A percentile compares a stretch with the other conserved stretches of the same genome.
phyloP scores from a whole-genome alignment of 2,888 invertebrate genomes.

The Mermis nigrescens region DNA sequence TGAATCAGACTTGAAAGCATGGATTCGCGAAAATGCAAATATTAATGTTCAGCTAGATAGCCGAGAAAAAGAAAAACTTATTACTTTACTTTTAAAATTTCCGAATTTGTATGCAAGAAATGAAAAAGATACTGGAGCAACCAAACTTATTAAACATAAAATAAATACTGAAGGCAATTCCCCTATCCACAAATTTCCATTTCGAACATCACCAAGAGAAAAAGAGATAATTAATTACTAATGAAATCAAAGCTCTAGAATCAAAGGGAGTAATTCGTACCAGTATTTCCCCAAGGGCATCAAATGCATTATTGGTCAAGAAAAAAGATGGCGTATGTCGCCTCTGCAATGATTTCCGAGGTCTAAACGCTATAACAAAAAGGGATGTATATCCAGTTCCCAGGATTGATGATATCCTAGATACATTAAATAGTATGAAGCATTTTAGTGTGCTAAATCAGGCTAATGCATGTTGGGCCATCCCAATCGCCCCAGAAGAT shows the following conservation, averaged over 20 bases:
- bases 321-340: background rate
- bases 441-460: background rate
- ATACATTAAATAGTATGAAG: background rate
- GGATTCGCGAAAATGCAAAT: too few relatives aligned
- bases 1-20: too few relatives aligned
- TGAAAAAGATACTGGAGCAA: background rate
- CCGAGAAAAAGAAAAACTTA: too few relatives aligned
- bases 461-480: conserved; percentile 4
- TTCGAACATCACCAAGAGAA: background rate
- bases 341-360: background rate
- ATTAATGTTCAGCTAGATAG: too few relatives aligned
- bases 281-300: background rate
- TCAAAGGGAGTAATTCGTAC: background rate
- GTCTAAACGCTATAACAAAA: background rate
- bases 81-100: too few relatives aligned
- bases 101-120: background rate
- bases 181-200: background rate
- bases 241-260: background rate
- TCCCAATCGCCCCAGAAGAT: conserved; percentile 12
- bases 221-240: background rate
- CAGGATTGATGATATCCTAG: background rate
- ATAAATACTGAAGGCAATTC: background rate
- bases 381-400: conserved; percentile 1
- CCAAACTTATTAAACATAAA: background rate
- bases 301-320: background rate